These are phyloP conservation scores for Lithophane leautieri DNA, from an alignment of 2,888 invertebrate species.

Conservation along the genomic window DNA sequence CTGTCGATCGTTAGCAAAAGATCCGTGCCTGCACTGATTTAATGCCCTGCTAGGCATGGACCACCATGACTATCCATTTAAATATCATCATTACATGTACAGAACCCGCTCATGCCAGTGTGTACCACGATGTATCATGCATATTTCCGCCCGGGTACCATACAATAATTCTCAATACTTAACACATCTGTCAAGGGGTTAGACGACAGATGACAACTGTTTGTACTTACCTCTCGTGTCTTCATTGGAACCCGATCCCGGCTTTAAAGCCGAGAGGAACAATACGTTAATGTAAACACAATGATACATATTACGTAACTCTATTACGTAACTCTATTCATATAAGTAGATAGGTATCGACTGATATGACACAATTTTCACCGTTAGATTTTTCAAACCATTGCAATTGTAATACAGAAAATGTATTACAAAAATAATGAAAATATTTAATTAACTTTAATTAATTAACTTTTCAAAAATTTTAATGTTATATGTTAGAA, in stretches of 20 bases:
- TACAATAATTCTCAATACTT: conserved; percentile 16
- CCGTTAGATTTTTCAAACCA: too few relatives aligned
- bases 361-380: neutral
- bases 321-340: neutral
- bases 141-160: neutral
- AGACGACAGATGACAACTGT: conserved; percentile 42
- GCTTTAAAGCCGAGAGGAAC: conserved; percentile 22
- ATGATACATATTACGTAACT: conserved; percentile 1
- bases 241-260: conserved; percentile 12
- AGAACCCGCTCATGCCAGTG: neutral
- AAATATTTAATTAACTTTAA: too few relatives aligned
- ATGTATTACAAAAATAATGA: neutral
- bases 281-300: conserved; percentile 21
- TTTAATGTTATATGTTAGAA: neutral
- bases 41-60: neutral
- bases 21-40: neutral
- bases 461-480: neutral
- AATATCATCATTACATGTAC: neutral
- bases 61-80: too few relatives aligned
- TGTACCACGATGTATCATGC: neutral
- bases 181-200: conserved; percentile 23
- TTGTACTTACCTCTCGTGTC: conserved; percentile 47
- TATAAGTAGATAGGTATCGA: neutral
- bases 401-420: neutral
- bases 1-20: neutral